Base-by-base conservation (phyloP, 2,797 vertebrate species). In the Labeo calbasu region DNA sequence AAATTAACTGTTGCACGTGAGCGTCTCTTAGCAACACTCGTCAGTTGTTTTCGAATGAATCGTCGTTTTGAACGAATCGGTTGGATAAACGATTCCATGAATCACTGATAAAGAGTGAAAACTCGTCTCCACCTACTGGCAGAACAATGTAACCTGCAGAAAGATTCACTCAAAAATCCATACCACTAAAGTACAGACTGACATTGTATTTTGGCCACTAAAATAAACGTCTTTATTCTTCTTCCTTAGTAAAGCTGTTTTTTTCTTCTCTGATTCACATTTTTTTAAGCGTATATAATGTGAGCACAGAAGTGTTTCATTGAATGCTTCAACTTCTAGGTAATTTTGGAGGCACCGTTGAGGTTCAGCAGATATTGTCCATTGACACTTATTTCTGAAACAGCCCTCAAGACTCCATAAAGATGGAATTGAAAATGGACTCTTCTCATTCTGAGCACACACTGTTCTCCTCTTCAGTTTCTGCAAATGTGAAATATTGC, bases 401-500 rank as follows among this genome's bases (percentile, higher is more conserved):
- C 7, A 61, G 21, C 59, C 14, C 43, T 63, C 11, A 50, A 53
- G 51, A 10, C 11, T 21, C 25, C 25, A 14, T 12, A 57, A 57
- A 57, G 19, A 36, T 19, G 21, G 19, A 57, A 53, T 28, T 7
- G 57, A 82, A 53, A 76, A 36, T 55, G 2, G 21, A 40, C 25
- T 32, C 10, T 57, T 81, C 7, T 75, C 46, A 75, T 59, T 61
- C 19, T 19, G 6, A 40, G 61, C 28, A 65, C 43, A 59, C 28
- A 23, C 36, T 5, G 21, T 82, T 76, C 32, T 40, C 43, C 21
- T 50, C 17, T 75, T 75, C 48, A 46, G 43, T 72, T 57, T 81
- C 79, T 83, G 73, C 36, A 19, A 72, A 78, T 81, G 71, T 79
- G 11, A 63, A 51, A 48, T 55, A 63, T 40, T 63, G n/a, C 55